A percentile compares a stretch with the other conserved stretches of the same genome.
Conservation (phyloP, 2,113 vertebrate species). For the Elachura formosa region DNA sequence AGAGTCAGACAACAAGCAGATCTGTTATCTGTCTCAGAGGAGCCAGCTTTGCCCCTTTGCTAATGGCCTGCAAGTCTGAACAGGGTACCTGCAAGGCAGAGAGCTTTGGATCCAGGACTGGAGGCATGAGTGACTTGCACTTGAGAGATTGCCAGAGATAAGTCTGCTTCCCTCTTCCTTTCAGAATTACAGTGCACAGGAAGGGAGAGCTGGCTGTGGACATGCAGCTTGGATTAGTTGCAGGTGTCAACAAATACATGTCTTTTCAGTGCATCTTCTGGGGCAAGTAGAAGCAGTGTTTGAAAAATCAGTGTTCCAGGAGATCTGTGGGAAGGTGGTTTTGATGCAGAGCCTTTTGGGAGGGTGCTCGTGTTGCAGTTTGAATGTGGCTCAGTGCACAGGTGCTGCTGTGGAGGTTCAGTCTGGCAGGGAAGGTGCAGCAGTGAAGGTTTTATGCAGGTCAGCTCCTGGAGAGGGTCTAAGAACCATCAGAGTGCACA, state of each 20-base stretch:
- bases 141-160: constrained; percentile 64
- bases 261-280: neutral
- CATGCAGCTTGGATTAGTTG: neutral
- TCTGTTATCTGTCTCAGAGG: neutral
- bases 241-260: constrained; percentile 8
- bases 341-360: neutral
- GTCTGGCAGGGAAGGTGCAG: neutral
- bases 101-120: neutral
- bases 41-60: constrained; percentile 7
- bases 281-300: neutral
- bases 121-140: neutral
- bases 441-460: neutral
- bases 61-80: constrained; percentile 65
- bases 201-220: neutral
- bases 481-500: neutral
- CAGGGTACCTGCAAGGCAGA: constrained; percentile 43
- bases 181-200: neutral
- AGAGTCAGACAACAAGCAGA: constrained; percentile 27
- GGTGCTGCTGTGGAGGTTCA: neutral
- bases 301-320: neutral
- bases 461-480: neutral
- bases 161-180: constrained; percentile 28
- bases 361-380: neutral
- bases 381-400: neutral
- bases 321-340: neutral